Evolutionary conservation across 1,140 invertebrate species (phyloP).

Genomic region (Neoseiulus cucumeris): DNA sequence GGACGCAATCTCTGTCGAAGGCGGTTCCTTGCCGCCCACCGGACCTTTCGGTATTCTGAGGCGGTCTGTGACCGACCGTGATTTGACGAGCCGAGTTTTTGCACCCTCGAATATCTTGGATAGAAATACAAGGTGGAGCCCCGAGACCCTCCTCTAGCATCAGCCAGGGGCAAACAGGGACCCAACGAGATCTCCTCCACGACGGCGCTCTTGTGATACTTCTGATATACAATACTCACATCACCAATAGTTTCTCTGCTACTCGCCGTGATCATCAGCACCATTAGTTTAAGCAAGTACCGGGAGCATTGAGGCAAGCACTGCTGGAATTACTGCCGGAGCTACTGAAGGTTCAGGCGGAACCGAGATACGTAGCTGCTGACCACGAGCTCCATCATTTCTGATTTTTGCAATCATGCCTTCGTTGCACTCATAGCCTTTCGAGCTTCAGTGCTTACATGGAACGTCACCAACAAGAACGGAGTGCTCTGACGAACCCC

Average conservation of each 20-base stretch:
- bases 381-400: too few species aligned
- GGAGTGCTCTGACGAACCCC: too few species aligned
- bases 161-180: too few species aligned
- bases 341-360: too few species aligned
- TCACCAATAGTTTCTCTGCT: neutral
- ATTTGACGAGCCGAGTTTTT: neutral
- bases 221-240: neutral
- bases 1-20: neutral
- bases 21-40: neutral
- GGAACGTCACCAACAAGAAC: too few species aligned
- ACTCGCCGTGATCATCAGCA: neutral
- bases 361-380: too few species aligned
- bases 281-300: neutral
- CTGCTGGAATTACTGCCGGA: too few species aligned
- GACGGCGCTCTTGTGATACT: neutral
- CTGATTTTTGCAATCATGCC: too few species aligned
- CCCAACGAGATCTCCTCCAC: neutral
- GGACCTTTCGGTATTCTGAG: neutral
- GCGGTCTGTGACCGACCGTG: neutral
- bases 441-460: too few species aligned
- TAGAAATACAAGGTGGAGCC: neutral
- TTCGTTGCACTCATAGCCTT: too few species aligned
- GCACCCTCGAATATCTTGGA: neutral
- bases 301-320: neutral
- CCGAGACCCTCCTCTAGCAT: slow-evolving; percentile 5